Percentiles rank a stretch among this genome's conserved stretches.
Evolutionary conservation across 1,140 invertebrate species (phyloP).

Genomic region (Hypothenemus hampei): DNA sequence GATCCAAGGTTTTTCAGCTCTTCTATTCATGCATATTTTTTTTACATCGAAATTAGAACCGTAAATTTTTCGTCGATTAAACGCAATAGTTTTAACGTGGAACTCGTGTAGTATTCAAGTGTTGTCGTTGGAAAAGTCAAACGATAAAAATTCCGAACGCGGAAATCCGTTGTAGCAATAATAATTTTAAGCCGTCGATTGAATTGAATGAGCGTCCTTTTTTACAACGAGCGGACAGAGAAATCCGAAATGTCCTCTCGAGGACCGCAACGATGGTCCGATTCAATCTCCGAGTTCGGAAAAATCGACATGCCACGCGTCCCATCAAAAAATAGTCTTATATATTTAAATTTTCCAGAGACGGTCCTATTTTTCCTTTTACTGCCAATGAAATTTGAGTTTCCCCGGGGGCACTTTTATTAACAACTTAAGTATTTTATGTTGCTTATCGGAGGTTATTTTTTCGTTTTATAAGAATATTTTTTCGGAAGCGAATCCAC

Average conservation of each 20-base stretch:
- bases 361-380: slow-evolving; percentile 27
- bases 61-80: too few relatives aligned
- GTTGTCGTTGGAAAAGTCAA: too few relatives aligned
- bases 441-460: slow-evolving; percentile 23
- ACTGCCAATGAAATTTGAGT: slow-evolving; percentile 26
- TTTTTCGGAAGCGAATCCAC: slow-evolving; percentile 20
- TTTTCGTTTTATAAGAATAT: slow-evolving; percentile 14
- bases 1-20: too few relatives aligned
- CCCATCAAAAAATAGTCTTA: slow-evolving; percentile 25
- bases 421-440: slow-evolving; percentile 28
- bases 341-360: slow-evolving; percentile 31
- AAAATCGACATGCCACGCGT: slow-evolving; percentile 14
- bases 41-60: too few relatives aligned
- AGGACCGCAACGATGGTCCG: slow-evolving; percentile 12
- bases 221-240: slow-evolving; percentile 9
- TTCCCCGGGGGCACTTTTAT: slow-evolving; percentile 18
- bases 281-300: slow-evolving; percentile 10
- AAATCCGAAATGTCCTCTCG: slow-evolving; percentile 18
- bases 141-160: slow-evolving; percentile 16
- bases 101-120: too few relatives aligned
- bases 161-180: slow-evolving; percentile 19
- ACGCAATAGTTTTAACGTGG: too few relatives aligned
- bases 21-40: too few relatives aligned
- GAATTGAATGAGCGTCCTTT: slow-evolving; percentile 11
- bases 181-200: slow-evolving; percentile 14